Base-by-base conservation (phyloP, 1,140 invertebrate genomes). In the Dufourea novaeangliae region DNA sequence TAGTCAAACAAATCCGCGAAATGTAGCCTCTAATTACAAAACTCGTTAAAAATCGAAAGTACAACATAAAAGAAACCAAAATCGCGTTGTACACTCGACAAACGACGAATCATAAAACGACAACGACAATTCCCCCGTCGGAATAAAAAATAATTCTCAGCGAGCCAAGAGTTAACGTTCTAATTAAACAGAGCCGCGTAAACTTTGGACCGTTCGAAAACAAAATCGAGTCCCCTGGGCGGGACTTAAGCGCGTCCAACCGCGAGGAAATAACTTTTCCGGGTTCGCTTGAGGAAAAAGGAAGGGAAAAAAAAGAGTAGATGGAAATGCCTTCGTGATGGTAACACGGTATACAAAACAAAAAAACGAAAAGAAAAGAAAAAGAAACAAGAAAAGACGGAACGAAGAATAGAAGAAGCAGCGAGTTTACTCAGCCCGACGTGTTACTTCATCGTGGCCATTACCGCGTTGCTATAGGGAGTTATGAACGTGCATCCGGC, bases 401-500 rank as follows among this genome's bases (percentile, higher is more conserved):
- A 39, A 22, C 17, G 39, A 6, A 22, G 50, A 52, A 52, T 52
- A 32, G 32, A 56, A 61, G 32, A 37, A 46, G 12, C 25, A 25
- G 46, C 34, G 29, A 44, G 37, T 50, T 71, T 25, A 20, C 22
- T 63, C 20, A 0, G 41, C n/a, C n/a, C 32, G 41, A 50, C 66
- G 78, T 57, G 44, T 84, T 59, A 66, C 56, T 81, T 67, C 71
- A 61, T 82, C 66, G 50, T 61, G 44, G 27, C 61, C 52, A 71
- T 80, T 77, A 70, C 59, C 56, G 57, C 67, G 54, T 3, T 0
- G 22, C 56, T 71, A 68, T 79, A 62, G 59, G n/a, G n/a, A 74
- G 54, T 73, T 79, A 79, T 5, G 39, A 64, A 10, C 62, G 22
- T 52, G 63, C 27, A 69, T 59, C 66, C 39, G 50, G 59, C 63